A percentile compares a stretch with the other conserved stretches of the same genome.
These are phyloP conservation scores for Rhamphomyia laevipes DNA, from an alignment of 2,888 invertebrate genomes.

Conservation along the genomic window DNA sequence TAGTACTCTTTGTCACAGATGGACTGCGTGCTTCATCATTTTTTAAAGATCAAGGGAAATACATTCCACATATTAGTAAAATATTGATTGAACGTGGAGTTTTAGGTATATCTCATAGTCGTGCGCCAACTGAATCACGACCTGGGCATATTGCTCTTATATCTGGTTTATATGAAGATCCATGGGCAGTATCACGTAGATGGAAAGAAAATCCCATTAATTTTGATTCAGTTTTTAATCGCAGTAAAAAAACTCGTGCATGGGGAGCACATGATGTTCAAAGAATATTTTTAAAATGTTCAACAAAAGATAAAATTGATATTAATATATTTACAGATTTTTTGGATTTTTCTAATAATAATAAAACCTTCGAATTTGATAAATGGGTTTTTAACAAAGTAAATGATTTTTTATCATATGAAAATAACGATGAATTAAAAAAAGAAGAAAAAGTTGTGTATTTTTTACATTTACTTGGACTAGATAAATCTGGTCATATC, in stretches of 20 bases:
- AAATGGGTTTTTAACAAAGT: constrained; percentile 85
- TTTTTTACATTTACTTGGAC: constrained; percentile 86
- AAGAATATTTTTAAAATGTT: constrained; percentile 74
- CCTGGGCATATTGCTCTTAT: constrained; percentile 96
- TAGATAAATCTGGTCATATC: constrained; percentile 91
- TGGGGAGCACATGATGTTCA: constrained; percentile 96
- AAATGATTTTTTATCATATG: constrained; percentile 43
- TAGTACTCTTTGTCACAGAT: constrained; percentile 85
- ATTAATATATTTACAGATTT: constrained; percentile 48
- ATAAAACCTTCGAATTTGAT: constrained; percentile 53
- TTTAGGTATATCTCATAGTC: constrained; percentile 74
- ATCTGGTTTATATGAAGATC: constrained; percentile 90
- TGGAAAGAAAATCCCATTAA: constrained; percentile 97
- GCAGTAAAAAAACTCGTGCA: constrained; percentile 71
- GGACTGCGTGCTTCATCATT: constrained; percentile 83
- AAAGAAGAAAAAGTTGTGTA: constrained; percentile 50
- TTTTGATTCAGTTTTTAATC: constrained; percentile 94
- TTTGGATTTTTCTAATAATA: constrained; percentile 72
- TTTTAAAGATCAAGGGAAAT: constrained; percentile 35
- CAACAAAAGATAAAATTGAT: constrained; percentile 39
- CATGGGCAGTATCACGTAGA: constrained; percentile 86
- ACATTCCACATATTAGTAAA: constrained; percentile 26
- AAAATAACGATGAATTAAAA: constrained; percentile 35
- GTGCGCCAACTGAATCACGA: constrained; percentile 93
- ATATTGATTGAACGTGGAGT: constrained; percentile 25